Percentiles rank a stretch among this genome's conserved stretches.
Conservation (phyloP, 2,113 vertebrate genomes). For the Chaetorhynchus papuensis region DNA sequence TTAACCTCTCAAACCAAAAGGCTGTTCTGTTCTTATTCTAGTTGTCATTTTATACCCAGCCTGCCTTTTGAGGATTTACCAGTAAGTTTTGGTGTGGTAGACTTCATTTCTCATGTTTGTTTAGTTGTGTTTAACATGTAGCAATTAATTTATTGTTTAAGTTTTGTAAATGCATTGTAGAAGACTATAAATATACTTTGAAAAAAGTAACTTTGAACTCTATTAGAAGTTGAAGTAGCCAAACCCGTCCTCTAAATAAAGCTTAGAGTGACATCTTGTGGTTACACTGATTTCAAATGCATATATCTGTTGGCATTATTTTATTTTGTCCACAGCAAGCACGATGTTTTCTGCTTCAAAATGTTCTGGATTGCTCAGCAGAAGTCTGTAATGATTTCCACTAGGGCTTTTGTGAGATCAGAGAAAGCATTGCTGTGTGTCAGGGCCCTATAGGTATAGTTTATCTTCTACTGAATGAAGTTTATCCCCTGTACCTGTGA, state of each 20-base stretch:
- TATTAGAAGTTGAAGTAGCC: not conserved
- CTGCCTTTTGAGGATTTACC: not conserved
- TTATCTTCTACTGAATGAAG: not conserved
- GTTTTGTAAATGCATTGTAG: not conserved
- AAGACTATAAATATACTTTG: not conserved
- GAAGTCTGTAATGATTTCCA: not conserved
- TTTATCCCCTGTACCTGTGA: not conserved
- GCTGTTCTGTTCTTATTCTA: not conserved
- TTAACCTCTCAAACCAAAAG: not conserved
- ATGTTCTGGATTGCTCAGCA: not conserved
- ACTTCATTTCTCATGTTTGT: not conserved
- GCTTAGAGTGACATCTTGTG: slow-evolving; percentile 79
- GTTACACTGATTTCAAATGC: slow-evolving; percentile 15
- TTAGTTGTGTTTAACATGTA: not conserved
- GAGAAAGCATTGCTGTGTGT: not conserved
- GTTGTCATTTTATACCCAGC: not conserved
- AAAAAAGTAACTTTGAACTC: not conserved
- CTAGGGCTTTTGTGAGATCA: not conserved
- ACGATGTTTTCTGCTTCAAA: not conserved
- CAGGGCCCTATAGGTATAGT: not conserved
- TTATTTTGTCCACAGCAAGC: not conserved
- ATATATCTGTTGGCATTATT: not conserved
- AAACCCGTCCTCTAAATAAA: not conserved
- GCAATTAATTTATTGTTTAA: not conserved
- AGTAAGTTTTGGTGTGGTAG: not conserved